Evolutionary conservation across 2,888 invertebrate species (phyloP).

Genomic region (Euphydryas editha): DNA sequence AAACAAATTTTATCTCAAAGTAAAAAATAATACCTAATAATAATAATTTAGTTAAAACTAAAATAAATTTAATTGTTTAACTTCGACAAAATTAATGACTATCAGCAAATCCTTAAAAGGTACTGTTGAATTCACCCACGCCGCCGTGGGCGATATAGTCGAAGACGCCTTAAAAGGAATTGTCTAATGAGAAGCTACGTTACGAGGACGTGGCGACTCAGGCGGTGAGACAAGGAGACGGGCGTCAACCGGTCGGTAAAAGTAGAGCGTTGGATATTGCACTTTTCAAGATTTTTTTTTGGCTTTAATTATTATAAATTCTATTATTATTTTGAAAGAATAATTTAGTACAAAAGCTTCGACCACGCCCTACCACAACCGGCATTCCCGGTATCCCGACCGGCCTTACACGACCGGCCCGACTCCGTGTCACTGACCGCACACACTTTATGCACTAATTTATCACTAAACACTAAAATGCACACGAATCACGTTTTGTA

Average conservation of each 20-base stretch:
- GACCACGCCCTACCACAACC: conserved; percentile 84
- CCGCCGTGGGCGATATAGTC: conserved; percentile 59
- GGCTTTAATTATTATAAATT: neutral
- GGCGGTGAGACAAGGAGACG: conserved; percentile 57
- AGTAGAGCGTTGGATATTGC: conserved; percentile 55
- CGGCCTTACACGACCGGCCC: conserved; percentile 58
- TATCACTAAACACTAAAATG: conserved; percentile 44
- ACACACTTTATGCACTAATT: conserved; percentile 59
- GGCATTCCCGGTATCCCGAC: conserved; percentile 64
- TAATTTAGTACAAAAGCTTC: conserved; percentile 51
- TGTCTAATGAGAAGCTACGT: conserved; percentile 55
- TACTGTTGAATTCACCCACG: conserved; percentile 38
- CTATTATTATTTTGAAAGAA: neutral
- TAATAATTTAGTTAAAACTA: conserved; percentile 14
- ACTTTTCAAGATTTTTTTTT: conserved; percentile 23
- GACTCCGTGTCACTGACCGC: conserved; percentile 75
- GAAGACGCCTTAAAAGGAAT: conserved; percentile 73
- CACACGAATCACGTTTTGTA: conserved; percentile 60
- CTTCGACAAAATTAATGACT: conserved; percentile 28
- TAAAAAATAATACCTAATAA: neutral
- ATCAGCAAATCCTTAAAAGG: conserved; percentile 34
- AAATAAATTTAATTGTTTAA: neutral
- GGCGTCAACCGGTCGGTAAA: conserved; percentile 58
- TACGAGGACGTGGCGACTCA: conserved; percentile 70
- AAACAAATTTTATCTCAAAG: neutral